Conservation (phyloP, 2,888 invertebrate species). For the Conchocele bisecta region DNA sequence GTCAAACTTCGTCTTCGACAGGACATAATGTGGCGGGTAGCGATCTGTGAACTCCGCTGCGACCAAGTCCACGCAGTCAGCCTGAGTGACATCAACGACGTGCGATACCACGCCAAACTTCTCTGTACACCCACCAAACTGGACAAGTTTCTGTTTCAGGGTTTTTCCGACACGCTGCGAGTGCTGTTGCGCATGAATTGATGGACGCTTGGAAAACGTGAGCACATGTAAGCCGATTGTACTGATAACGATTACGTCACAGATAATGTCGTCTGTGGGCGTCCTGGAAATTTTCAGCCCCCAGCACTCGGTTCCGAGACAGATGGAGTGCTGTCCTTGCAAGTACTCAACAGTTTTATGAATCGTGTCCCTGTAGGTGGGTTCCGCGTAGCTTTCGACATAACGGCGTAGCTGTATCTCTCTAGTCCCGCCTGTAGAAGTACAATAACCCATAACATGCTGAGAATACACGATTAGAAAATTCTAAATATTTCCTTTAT, state of each 20-base stretch:
- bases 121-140: conserved; percentile 67
- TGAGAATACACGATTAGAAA: no score
- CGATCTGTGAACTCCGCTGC: conserved; percentile 34
- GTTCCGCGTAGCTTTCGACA: conserved; percentile 50
- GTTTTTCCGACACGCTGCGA: conserved; percentile 50
- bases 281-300: conserved; percentile 57
- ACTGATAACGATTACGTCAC: conserved; percentile 60
- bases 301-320: conserved; percentile 68
- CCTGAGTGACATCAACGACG: conserved; percentile 45
- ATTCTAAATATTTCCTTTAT: no score
- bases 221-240: conserved; percentile 64
- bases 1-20: conserved; percentile 59
- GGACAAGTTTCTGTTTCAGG: conserved; percentile 65
- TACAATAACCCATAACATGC: no score
- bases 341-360: conserved; percentile 33
- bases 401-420: conserved; percentile 63
- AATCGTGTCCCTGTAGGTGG: conserved; percentile 45
- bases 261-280: conserved; percentile 54
- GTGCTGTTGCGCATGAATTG: conserved; percentile 39
- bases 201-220: conserved; percentile 51
- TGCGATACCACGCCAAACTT: conserved; percentile 66
- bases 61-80: conserved; percentile 28
- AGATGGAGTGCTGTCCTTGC: conserved; percentile 30
- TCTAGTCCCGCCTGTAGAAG: conserved; percentile 43
- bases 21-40: conserved; percentile 67